These are phyloP conservation scores for Ditylenchus weischeri DNA, from an alignment of 2,888 invertebrate species.

Conservation along the genomic window DNA sequence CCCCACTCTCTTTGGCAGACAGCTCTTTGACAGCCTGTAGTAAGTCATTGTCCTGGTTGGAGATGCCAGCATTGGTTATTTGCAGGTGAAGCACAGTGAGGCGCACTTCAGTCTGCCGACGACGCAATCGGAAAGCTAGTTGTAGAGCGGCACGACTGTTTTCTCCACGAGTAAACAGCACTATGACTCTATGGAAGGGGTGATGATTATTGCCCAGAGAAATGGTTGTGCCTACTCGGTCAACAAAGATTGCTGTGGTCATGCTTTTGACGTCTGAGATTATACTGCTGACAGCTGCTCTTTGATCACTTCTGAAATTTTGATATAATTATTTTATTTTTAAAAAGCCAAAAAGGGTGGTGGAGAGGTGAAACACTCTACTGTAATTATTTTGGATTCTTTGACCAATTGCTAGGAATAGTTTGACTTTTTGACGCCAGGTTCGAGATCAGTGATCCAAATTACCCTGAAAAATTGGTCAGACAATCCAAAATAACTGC, in stretches of 20 bases:
- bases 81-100: constrained; percentile 11
- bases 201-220: background rate
- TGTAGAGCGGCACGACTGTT: constrained; percentile 5
- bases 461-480: too few species aligned
- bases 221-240: background rate
- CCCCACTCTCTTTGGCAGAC: background rate
- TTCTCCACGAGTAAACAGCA: background rate
- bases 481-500: too few species aligned
- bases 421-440: too few species aligned
- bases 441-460: too few species aligned
- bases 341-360: too few species aligned
- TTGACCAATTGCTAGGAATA: too few species aligned
- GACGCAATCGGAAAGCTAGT: background rate
- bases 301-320: constrained; percentile 19
- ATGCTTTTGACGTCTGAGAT: constrained; percentile 3
- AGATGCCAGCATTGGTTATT: background rate
- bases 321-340: background rate
- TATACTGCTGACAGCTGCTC: constrained; percentile 12
- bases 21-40: constrained; percentile 1
- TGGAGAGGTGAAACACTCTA: too few species aligned
- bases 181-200: background rate
- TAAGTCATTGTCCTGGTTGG: background rate
- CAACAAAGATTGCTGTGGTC: constrained; percentile 15
- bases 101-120: background rate
- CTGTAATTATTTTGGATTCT: too few species aligned